Percentiles rank a stretch among this genome's conserved stretches.
Evolutionary conservation across 1,140 invertebrate species (phyloP).

Genomic region (Camponotus floridanus): DNA sequence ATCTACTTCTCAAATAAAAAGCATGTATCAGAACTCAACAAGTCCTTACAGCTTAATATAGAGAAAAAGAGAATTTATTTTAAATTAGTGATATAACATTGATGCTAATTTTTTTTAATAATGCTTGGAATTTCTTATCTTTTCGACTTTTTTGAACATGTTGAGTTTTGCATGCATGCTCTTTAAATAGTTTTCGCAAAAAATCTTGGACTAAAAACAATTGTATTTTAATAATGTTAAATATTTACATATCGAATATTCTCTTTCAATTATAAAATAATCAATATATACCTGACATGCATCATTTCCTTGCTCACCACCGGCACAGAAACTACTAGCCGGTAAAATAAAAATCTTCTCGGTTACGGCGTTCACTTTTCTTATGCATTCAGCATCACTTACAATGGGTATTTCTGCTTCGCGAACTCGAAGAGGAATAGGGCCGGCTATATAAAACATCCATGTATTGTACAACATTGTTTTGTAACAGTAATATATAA

Average conservation of each 20-base stretch:
- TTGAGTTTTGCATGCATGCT: background rate
- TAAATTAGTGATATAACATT: no score
- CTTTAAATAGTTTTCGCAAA: background rate
- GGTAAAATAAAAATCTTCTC: conserved; percentile 97
- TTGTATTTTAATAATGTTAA: conserved; percentile 20
- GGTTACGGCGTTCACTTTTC: conserved; percentile 97
- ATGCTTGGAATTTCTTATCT: no score
- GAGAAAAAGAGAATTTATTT: no score
- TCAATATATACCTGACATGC: conserved; percentile 93
- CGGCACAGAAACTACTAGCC: conserved; percentile 96
- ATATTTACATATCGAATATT: background rate
- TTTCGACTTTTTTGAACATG: no score
- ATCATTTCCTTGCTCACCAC: conserved; percentile 96
- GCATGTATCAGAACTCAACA: no score
- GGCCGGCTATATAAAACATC: conserved; percentile 90
- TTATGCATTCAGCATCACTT: conserved; percentile 95
- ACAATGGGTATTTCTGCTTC: conserved; percentile 97
- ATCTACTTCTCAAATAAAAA: no score
- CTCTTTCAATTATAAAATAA: background rate
- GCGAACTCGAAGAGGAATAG: conserved; percentile 94
- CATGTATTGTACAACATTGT: background rate
- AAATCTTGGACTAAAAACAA: background rate
- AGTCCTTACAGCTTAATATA: no score
- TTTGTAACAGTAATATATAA: conserved; percentile 5
- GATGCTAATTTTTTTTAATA: no score